Conservation (phyloP, 2,113 vertebrate species). For the Rhinoderma darwinii region DNA sequence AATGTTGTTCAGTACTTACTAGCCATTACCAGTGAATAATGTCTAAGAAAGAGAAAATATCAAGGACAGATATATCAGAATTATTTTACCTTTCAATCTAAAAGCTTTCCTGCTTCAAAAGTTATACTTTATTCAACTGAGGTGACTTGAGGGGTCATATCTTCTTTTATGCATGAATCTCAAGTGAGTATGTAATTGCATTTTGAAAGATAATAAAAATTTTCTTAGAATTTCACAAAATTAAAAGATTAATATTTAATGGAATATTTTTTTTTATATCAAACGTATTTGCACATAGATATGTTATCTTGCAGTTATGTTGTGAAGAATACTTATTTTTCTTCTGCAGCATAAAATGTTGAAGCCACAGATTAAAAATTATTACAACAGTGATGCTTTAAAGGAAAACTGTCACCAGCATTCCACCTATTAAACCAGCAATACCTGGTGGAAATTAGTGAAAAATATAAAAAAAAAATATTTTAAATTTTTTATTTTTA, state of each 20-base stretch:
- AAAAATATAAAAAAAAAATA: too few relatives aligned
- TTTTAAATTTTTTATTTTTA: too few relatives aligned
- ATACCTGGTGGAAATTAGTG: too few relatives aligned
- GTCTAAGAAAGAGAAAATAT: background rate
- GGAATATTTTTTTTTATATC: conserved; percentile 16
- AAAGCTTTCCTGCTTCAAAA: background rate
- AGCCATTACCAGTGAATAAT: background rate
- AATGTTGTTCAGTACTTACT: background rate
- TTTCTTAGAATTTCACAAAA: conserved; percentile 19
- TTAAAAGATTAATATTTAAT: conserved; percentile 51
- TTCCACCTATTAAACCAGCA: too few relatives aligned
- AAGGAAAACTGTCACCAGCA: too few relatives aligned
- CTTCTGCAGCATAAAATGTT: background rate
- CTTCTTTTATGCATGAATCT: conserved; percentile 36
- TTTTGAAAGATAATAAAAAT: conserved; percentile 38
- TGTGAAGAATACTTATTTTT: background rate
- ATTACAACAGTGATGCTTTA: conserved; percentile 1
- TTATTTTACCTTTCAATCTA: background rate
- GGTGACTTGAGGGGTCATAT: conserved; percentile 30
- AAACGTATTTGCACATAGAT: background rate
- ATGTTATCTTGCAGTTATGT: conserved; percentile 2
- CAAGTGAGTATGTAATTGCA: conserved; percentile 17
- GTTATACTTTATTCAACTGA: conserved; percentile 4
- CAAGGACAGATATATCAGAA: background rate
- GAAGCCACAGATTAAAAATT: background rate